A percentile compares a stretch with the other conserved stretches of the same genome.
Evolutionary conservation across 2,113 vertebrate genomes (phyloP).

Genomic region (Poecile atricapillus): DNA sequence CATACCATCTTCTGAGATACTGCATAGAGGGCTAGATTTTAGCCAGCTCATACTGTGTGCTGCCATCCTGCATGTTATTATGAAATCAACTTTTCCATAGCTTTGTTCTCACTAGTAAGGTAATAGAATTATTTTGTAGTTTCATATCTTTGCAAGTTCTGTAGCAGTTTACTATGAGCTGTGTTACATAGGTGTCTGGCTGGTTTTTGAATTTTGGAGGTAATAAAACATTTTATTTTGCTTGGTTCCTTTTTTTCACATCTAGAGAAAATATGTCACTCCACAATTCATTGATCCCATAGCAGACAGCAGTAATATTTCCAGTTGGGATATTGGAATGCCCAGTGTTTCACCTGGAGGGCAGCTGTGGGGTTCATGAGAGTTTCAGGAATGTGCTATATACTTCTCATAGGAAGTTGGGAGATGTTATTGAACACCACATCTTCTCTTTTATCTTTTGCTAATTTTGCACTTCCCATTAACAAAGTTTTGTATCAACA

Average conservation of each 20-base stretch:
- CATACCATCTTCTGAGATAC: background rate
- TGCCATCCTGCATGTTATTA: background rate
- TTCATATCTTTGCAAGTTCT: background rate
- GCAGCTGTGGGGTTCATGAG: background rate
- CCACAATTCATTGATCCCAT: background rate
- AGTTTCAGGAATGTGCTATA: background rate
- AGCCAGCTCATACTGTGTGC: background rate
- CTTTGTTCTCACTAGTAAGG: background rate
- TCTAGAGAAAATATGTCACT: background rate
- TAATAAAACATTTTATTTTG: background rate
- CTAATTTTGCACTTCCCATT: background rate
- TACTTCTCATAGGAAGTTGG: background rate
- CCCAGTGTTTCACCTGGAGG: background rate
- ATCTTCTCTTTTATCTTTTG: background rate
- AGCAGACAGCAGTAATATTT: background rate
- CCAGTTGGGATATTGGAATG: background rate
- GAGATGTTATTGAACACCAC: rapidly evolving
- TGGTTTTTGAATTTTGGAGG: background rate
- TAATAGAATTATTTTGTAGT: background rate
- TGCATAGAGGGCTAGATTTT: background rate
- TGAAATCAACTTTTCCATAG: background rate
- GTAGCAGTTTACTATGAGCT: background rate
- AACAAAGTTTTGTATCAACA: background rate
- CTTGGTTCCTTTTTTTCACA: background rate
- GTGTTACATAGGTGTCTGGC: background rate